Percentiles rank a stretch among this genome's conserved stretches.
phyloP scores from a whole-genome alignment of 2,888 invertebrate genomes.

The Rhagonycha lutea region DNA sequence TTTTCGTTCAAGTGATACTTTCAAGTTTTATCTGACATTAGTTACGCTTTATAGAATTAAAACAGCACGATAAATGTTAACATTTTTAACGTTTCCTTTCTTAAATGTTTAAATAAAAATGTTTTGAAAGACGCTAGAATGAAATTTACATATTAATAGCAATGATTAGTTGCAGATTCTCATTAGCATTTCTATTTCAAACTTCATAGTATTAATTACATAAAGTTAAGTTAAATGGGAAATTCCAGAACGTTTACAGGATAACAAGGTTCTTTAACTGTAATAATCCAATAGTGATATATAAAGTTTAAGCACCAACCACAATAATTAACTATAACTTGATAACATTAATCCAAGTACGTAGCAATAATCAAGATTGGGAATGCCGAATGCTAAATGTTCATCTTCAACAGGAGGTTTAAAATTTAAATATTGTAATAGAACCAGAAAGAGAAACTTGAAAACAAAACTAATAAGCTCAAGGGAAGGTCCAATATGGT shows the following conservation, averaged over 20 bases:
- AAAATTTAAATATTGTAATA: background rate
- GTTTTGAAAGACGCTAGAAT: background rate
- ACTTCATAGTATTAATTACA: background rate
- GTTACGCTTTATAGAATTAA: background rate
- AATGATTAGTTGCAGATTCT: background rate
- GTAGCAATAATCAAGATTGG: background rate
- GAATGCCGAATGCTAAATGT: background rate
- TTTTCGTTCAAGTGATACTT: background rate
- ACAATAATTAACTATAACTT: background rate
- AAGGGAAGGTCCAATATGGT: background rate
- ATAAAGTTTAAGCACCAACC: background rate
- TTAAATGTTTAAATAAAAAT: background rate
- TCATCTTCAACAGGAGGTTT: background rate
- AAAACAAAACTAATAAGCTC: background rate
- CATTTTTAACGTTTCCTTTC: background rate
- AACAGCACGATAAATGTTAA: background rate
- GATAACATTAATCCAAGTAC: background rate
- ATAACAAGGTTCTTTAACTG: background rate
- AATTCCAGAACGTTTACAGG: background rate
- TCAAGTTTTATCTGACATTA: background rate
- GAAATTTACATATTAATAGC: background rate
- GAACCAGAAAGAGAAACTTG: background rate
- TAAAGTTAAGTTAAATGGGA: background rate
- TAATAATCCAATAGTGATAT: background rate
- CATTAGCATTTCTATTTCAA: background rate